Base-by-base conservation (phyloP, 92 coral and sea anemone species). In the Bergia sp. region DNA sequence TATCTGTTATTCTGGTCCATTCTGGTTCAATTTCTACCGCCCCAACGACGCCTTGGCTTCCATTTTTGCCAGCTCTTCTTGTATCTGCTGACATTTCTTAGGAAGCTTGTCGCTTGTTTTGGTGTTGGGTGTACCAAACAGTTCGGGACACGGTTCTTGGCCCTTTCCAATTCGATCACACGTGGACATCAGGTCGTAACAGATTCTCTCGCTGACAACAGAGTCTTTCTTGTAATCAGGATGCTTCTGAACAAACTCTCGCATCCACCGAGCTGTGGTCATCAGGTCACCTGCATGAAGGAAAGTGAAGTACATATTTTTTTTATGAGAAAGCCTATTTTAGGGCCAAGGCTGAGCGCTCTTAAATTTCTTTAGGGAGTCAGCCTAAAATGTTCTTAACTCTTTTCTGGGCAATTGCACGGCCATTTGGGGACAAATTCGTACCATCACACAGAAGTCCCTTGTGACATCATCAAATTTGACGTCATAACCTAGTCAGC, bases 251-350 rank as follows among this genome's bases (percentile, higher is more conserved):
- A 97, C 97, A 79, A 94, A 97, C 82, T 79, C 91, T 7, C 99
- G 93, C 92, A 97, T 95, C 99, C 99, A 97, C 49, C 94, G 98
- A 2, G 99, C 99, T 47, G 99, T 97, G 20, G 99, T 97, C 95
- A 97, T 90, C 88, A 95, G 91, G 61, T 95, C 99, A 79, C 99
- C 99, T 45, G 50, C 50, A 45, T 45, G 50, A 45, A 11, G 11
- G 57, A 50, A 50, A 53, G 58, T 53, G 13, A 10, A 53, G 18
- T 53, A 53, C 16, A 12, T 18, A 0, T 53, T 45, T 45, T 45
- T 3, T 45, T 7, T 0, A 10, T 7, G 50, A 29, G 29, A 29
- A 29, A 29, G 29, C 29, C 29, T 29, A 29, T 29, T 29, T 29
- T 29, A 29, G 50, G 8, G 50, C 50, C 8, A 45, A 45, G 50